These are phyloP conservation scores for Lomographa bimaculata DNA, from an alignment of 2,888 invertebrate species.

Conservation along the genomic window DNA sequence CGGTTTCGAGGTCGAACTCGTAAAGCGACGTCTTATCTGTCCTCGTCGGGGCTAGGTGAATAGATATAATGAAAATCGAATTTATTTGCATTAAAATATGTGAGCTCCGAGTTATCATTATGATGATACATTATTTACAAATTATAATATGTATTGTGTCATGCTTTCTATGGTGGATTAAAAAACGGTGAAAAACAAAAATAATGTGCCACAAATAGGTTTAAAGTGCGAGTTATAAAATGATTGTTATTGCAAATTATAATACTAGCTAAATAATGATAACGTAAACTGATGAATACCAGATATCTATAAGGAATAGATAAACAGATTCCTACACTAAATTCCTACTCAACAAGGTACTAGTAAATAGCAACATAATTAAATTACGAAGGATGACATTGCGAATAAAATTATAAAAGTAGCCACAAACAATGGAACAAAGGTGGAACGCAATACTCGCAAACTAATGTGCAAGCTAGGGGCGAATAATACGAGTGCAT, in stretches of 20 bases:
- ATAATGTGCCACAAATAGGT: no score
- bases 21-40: no score
- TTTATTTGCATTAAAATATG: no score
- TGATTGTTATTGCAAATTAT: conserved; percentile 2
- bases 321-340: conserved; percentile 4
- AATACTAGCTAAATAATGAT: conserved; percentile 5
- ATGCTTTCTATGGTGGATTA: neutral
- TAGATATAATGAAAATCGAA: no score
- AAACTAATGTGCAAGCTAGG: conserved; percentile 51
- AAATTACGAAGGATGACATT: conserved; percentile 27
- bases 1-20: no score
- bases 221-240: no score
- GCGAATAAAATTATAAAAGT: conserved; percentile 26
- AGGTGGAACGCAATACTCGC: conserved; percentile 53
- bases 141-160: neutral
- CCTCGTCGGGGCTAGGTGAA: no score
- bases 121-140: conserved; percentile 11
- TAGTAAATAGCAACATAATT: conserved; percentile 15
- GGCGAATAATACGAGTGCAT: conserved; percentile 49
- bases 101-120: conserved; percentile 12
- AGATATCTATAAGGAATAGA: conserved; percentile 6
- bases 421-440: conserved; percentile 62
- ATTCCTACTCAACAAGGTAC: neutral
- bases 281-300: conserved; percentile 1
- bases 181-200: no score